Evolutionary conservation across 1,140 invertebrate genomes (phyloP).

Genomic region (Conus ventricosus): DNA sequence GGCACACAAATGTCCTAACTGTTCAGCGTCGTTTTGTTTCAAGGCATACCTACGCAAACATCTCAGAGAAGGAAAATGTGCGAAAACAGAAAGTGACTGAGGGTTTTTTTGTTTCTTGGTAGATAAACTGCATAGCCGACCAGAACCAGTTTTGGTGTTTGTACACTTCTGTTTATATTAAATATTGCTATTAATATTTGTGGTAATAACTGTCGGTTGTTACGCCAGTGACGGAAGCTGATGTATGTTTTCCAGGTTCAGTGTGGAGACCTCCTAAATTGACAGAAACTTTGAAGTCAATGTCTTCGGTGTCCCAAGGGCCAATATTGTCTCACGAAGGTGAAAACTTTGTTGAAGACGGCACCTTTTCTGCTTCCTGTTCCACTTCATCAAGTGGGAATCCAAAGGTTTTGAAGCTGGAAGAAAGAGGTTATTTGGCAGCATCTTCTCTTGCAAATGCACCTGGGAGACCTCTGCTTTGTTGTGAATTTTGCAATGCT

Average conservation of each 20-base stretch:
- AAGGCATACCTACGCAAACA: not conserved
- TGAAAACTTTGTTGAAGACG: not conserved
- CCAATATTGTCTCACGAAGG: not conserved
- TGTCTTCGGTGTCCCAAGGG: not conserved
- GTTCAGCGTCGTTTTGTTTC: not conserved
- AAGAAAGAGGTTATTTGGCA: not conserved
- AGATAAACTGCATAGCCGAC: not conserved
- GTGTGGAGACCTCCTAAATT: not conserved
- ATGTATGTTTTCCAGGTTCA: conserved; percentile 15
- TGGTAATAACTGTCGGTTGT: not conserved
- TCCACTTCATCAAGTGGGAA: not conserved
- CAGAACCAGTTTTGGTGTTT: not conserved
- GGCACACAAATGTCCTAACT: not conserved
- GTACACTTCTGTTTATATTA: not conserved
- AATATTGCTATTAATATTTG: not conserved
- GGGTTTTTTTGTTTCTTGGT: too few species aligned
- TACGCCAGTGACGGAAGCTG: not conserved
- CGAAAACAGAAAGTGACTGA: not conserved
- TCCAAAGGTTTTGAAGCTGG: not conserved
- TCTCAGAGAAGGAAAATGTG: not conserved
- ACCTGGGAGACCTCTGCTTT: not conserved
- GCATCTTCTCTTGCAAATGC: not conserved
- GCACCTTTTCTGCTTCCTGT: not conserved
- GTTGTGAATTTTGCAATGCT: conserved; percentile 2
- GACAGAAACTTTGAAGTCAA: not conserved